phyloP scores from a whole-genome alignment of 2,888 invertebrate species.

The Dasysyrphus tricinctus region DNA sequence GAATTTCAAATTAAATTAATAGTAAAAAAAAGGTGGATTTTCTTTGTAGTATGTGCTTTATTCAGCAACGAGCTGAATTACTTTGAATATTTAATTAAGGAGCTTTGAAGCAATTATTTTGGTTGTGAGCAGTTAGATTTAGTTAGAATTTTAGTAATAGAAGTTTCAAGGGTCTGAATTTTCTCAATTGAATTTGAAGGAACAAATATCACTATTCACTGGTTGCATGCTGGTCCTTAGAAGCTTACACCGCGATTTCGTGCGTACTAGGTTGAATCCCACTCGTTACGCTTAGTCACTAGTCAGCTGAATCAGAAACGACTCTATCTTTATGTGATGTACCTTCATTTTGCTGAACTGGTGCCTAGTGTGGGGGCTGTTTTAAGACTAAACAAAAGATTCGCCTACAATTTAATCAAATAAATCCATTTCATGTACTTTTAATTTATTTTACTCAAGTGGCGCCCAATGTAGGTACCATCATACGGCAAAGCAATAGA shows the following conservation, averaged over 20 bases:
- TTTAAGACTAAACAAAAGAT: no score
- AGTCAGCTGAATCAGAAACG: no score
- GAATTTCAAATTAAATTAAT: slow-evolving; percentile 56
- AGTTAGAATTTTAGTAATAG: not conserved
- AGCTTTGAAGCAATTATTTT: slow-evolving; percentile 1
- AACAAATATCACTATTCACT: not conserved
- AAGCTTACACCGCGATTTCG: no score
- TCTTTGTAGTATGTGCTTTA: not conserved
- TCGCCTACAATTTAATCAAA: no score
- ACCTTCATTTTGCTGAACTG: not conserved
- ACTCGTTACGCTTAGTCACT: no score
- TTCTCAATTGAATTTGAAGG: not conserved
- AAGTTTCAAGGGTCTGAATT: not conserved
- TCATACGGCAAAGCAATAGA: no score
- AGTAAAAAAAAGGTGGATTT: not conserved
- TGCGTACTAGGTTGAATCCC: no score
- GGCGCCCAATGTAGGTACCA: no score
- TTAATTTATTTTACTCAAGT: no score
- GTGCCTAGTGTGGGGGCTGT: not conserved
- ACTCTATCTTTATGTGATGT: no score
- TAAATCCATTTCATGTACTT: no score
- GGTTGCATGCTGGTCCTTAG: no score
- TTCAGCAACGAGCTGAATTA: slow-evolving; percentile 48
- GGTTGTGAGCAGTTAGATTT: not conserved
- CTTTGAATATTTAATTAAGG: slow-evolving; percentile 6